Percentiles rank a stretch among this genome's conserved stretches.
Evolutionary conservation across 2,113 vertebrate genomes (phyloP).

Genomic region (Nyctereutes procyonoides): DNA sequence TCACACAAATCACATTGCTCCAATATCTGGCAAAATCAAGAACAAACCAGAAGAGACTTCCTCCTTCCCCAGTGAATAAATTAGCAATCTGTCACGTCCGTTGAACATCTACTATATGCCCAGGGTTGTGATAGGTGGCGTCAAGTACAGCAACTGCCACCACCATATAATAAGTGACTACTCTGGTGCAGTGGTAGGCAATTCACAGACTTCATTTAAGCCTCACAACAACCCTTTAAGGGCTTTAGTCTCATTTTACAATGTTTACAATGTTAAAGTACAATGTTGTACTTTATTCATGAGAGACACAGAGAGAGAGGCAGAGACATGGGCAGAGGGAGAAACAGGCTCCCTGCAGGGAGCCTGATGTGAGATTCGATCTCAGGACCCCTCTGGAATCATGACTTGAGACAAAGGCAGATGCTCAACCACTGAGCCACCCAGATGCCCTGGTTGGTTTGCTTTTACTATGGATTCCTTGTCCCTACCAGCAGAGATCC

Average conservation of each 20-base stretch:
- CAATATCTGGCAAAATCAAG: conserved; percentile 28
- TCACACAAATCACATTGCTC: background rate
- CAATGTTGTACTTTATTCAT: too few relatives aligned
- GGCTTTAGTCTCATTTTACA: background rate
- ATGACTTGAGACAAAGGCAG: too few relatives aligned
- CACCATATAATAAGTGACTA: background rate
- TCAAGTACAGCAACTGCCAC: background rate
- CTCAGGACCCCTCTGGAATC: too few relatives aligned
- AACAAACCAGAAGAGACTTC: background rate
- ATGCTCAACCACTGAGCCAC: too few relatives aligned
- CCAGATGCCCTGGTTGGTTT: background rate
- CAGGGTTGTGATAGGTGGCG: background rate
- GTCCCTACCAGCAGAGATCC: background rate
- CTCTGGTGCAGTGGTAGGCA: background rate
- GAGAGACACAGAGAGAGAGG: too few relatives aligned
- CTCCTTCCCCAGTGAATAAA: background rate
- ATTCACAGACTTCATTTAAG: background rate
- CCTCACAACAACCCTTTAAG: background rate
- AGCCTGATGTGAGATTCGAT: too few relatives aligned
- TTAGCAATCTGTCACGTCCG: background rate
- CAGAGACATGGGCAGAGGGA: too few relatives aligned
- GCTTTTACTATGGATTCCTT: background rate
- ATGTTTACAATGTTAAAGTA: too few relatives aligned
- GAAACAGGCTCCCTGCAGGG: too few relatives aligned
- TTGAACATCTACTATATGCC: background rate